These are phyloP conservation scores for Pygoscelis adeliae DNA, from an alignment of 2,113 vertebrate species.

Conservation along the genomic window DNA sequence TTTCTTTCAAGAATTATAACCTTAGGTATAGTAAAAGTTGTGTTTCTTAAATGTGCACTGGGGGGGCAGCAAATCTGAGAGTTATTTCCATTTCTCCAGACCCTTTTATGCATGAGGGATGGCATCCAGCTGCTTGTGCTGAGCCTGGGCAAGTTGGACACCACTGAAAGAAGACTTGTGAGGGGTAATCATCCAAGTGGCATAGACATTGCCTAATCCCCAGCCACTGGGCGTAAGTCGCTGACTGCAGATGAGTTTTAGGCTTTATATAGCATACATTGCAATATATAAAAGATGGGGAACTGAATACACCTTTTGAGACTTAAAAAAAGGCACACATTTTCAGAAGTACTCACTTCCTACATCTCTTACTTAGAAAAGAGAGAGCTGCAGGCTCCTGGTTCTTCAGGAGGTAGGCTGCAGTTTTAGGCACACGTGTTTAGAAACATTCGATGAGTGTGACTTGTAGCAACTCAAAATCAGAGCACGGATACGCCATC, in stretches of 20 bases:
- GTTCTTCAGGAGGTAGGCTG: not conserved
- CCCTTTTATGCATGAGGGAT: not conserved
- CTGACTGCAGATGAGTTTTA: not conserved
- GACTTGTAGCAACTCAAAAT: not conserved
- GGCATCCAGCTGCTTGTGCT: not conserved
- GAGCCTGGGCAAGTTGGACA: not conserved
- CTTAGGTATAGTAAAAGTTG: not conserved
- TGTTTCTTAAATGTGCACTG: not conserved
- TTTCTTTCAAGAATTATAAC: not conserved
- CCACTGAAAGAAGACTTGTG: not conserved
- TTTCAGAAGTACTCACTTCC: not conserved
- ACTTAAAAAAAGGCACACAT: not conserved
- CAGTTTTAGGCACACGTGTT: not conserved
- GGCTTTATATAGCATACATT: not conserved
- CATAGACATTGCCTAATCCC: not conserved
- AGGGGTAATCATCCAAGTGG: not conserved
- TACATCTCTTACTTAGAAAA: not conserved
- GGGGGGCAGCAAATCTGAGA: not conserved
- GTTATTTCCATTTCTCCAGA: not conserved
- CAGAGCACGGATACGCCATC: accelerated
- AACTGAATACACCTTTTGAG: not conserved
- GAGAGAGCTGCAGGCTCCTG: not conserved
- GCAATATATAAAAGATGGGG: not conserved
- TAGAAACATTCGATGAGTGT: not conserved
- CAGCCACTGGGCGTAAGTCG: not conserved